These are phyloP conservation scores for Otis tarda DNA, from an alignment of 2,113 vertebrate genomes.

Conservation along the genomic window DNA sequence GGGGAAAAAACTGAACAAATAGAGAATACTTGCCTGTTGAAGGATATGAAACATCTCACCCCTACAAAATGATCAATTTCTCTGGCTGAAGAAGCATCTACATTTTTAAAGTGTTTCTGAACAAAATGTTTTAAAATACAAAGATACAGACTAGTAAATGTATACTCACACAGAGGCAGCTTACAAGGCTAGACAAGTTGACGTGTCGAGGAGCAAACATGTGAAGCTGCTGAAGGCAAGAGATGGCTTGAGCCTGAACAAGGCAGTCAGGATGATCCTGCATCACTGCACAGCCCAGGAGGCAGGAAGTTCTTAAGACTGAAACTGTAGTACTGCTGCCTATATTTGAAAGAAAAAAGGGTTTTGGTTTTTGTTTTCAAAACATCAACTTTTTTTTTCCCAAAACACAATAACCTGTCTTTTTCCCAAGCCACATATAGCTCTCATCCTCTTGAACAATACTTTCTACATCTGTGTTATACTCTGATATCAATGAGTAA, in stretches of 20 bases:
- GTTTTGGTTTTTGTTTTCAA: background rate
- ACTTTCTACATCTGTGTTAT: background rate
- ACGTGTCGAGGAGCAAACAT: constrained; percentile 92
- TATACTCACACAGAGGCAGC: constrained; percentile 90
- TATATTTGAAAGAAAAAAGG: constrained; percentile 34
- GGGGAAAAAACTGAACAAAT: background rate
- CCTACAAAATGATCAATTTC: background rate
- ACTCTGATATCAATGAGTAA: background rate
- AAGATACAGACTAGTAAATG: background rate
- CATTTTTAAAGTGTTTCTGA: background rate
- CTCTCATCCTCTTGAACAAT: background rate
- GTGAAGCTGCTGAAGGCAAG: constrained; percentile 94
- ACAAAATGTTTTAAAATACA: background rate
- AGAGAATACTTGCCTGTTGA: background rate
- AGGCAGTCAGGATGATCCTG: constrained; percentile 86
- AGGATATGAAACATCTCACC: background rate
- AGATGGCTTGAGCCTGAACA: constrained; percentile 88
- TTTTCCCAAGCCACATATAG: background rate
- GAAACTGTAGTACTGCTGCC: constrained; percentile 76
- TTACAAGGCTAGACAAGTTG: constrained; percentile 86
- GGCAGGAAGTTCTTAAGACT: constrained; percentile 81
- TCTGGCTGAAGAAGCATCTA: background rate
- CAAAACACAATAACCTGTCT: background rate
- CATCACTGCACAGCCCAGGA: constrained; percentile 88
- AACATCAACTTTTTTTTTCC: background rate